Percentiles rank a stretch among this genome's conserved stretches.
phyloP scores from a whole-genome alignment of 2,888 invertebrate species.

The Scrobipalpa costella region DNA sequence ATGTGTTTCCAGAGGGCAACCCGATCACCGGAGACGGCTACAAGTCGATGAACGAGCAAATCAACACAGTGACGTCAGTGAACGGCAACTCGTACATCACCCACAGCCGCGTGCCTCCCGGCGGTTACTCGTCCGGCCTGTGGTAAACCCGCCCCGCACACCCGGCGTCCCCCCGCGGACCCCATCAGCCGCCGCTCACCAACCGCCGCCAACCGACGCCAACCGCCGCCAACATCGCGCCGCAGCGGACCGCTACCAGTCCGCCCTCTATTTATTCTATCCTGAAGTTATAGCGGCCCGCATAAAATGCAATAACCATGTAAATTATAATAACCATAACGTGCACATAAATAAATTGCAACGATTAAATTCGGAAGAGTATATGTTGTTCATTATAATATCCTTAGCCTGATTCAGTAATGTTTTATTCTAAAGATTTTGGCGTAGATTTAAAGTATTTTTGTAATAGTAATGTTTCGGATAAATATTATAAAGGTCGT shows the following conservation, averaged over 20 bases:
- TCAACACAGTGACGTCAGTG: slow-evolving; percentile 74
- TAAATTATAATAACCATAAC: slow-evolving; percentile 50
- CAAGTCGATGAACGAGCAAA: slow-evolving; percentile 81
- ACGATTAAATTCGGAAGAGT: slow-evolving; percentile 61
- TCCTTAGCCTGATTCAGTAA: slow-evolving; percentile 78
- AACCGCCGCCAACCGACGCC: too few species aligned
- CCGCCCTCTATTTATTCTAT: slow-evolving; percentile 27
- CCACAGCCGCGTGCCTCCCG: slow-evolving; percentile 84
- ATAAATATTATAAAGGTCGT: slow-evolving; percentile 65
- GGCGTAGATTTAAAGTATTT: slow-evolving; percentile 78
- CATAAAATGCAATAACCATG: slow-evolving; percentile 52
- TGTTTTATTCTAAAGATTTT: slow-evolving; percentile 68
- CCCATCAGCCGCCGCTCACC: slow-evolving; percentile 30
- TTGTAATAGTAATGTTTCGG: slow-evolving; percentile 76
- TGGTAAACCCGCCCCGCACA: slow-evolving; percentile 75
- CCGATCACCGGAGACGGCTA: slow-evolving; percentile 82
- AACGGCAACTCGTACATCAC: slow-evolving; percentile 68
- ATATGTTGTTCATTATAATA: slow-evolving; percentile 73
- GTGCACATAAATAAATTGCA: slow-evolving; percentile 53
- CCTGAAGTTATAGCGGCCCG: slow-evolving; percentile 41
- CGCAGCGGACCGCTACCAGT: slow-evolving; percentile 43
- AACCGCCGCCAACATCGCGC: too few species aligned
- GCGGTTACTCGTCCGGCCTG: slow-evolving; percentile 85
- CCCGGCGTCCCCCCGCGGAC: slow-evolving; percentile 34
- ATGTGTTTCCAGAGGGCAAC: slow-evolving; percentile 76